These are phyloP conservation scores for Cetonia aurata DNA, from an alignment of 2,888 invertebrate species.

Conservation along the genomic window DNA sequence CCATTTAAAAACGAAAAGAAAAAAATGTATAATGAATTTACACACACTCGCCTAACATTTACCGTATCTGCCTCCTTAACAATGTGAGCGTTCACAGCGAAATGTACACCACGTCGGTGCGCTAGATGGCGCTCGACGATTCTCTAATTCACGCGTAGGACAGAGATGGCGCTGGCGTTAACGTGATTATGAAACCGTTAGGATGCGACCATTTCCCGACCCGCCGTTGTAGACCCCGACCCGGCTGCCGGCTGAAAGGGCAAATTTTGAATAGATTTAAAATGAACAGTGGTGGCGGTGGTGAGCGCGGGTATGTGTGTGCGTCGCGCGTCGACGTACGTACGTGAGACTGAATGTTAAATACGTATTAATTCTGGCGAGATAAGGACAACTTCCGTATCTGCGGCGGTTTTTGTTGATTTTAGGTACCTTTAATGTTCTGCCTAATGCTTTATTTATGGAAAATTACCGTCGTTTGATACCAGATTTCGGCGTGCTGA, in stretches of 20 bases:
- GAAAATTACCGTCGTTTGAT: constrained; percentile 42
- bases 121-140: not conserved
- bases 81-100: constrained; percentile 17
- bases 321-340: constrained; percentile 33
- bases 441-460: constrained; percentile 44
- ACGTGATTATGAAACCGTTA: not conserved
- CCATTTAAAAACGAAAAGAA: constrained; percentile 34
- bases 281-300: constrained; percentile 42
- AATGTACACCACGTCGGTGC: not conserved
- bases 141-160: not conserved
- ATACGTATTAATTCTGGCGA: constrained; percentile 48
- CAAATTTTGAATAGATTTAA: constrained; percentile 48
- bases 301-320: constrained; percentile 6
- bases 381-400: constrained; percentile 49
- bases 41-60: constrained; percentile 26
- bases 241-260: constrained; percentile 42
- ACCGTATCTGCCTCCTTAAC: constrained; percentile 45
- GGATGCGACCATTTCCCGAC: not conserved
- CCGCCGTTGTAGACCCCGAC: constrained; percentile 6
- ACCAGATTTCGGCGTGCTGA: constrained; percentile 38
- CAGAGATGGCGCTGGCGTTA: constrained; percentile 15
- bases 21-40: constrained; percentile 29
- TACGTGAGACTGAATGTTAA: constrained; percentile 49
- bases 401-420: constrained; percentile 45
- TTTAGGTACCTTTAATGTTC: constrained; percentile 45